Evolutionary conservation across 2,797 vertebrate genomes (phyloP), one percentile per base, ranked within the genome.

Genomic region (Acestrorhynchus altus): DNA sequence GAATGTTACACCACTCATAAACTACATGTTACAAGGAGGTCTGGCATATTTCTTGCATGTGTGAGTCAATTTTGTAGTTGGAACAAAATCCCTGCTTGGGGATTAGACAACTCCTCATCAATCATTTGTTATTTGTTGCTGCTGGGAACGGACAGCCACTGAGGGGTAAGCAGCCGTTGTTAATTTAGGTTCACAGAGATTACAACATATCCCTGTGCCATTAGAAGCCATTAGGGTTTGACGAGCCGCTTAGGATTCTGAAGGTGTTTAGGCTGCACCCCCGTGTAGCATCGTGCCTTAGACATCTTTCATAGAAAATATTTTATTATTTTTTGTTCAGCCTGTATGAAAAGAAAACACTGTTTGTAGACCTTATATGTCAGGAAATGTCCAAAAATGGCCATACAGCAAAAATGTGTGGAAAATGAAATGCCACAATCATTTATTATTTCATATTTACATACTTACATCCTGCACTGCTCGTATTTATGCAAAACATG

Each of bases 181-280:
- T 73, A 70, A 47, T 71, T 75, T 80, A 76, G 59, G 72, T 75
- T 80, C 71, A 59, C 60, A 42, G 49, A 75, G 40, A 75, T 65
- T 80, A 80, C 78, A 31, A 64, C 66, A 64, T 70, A 76, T 75
- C 72, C 66, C 49, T 65, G 47, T 65, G 78, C 78, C 40, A 70
- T 70, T 80, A 80, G 40, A 59, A 22, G 42, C 66, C 66, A 75
- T 75, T 80, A 80, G 78, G 28, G 49, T 54, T 68, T 42, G 54
- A 65, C 46, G 13, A 42, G 51, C 66, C 59, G 22, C 61, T 80
- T 80, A 70, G 51, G 49, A 75, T 70, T 80, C 78, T 20, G 66
- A 20, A 51, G 59, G 44, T 31, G 72, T 39, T 56, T 8, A 56
- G 59, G 15, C 54, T 63, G 39, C 1, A 18, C 59, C 9, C 13